Evolutionary conservation across 2,797 vertebrate species (phyloP).

Genomic region (Paguma larvata): DNA sequence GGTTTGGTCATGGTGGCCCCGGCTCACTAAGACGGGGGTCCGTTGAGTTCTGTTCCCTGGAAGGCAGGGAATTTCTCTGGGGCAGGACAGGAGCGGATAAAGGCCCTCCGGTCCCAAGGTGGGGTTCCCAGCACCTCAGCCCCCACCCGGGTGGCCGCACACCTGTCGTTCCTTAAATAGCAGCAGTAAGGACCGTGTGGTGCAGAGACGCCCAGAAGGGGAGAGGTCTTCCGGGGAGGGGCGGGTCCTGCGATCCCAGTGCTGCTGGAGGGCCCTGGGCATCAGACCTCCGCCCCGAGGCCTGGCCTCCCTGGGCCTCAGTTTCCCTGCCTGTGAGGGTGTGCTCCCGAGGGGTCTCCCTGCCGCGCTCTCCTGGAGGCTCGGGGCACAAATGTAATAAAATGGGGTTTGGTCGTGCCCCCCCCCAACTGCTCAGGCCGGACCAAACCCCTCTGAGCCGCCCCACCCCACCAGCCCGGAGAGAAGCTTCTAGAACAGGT

Average conservation of each 20-base stretch:
- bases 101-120: no score
- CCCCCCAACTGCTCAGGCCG: neutral
- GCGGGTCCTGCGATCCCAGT: accelerated
- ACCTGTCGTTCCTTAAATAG: neutral
- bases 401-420: neutral
- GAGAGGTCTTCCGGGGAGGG: neutral
- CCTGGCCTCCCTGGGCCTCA: neutral
- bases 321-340: neutral
- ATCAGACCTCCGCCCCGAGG: neutral
- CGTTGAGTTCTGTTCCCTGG: neutral
- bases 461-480: neutral
- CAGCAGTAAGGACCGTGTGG: accelerated
- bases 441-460: neutral
- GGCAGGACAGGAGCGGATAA: no score
- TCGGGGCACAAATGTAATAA: neutral
- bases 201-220: neutral
- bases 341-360: neutral
- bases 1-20: neutral
- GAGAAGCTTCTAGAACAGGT: neutral
- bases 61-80: neutral
- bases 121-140: no score
- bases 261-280: neutral
- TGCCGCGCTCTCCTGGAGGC: neutral
- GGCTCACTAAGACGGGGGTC: neutral
- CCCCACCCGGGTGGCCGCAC: neutral